Percentiles rank a stretch among this genome's conserved stretches.
Conservation (phyloP, 2,113 vertebrate species). For the Oreotrochilus melanogaster region DNA sequence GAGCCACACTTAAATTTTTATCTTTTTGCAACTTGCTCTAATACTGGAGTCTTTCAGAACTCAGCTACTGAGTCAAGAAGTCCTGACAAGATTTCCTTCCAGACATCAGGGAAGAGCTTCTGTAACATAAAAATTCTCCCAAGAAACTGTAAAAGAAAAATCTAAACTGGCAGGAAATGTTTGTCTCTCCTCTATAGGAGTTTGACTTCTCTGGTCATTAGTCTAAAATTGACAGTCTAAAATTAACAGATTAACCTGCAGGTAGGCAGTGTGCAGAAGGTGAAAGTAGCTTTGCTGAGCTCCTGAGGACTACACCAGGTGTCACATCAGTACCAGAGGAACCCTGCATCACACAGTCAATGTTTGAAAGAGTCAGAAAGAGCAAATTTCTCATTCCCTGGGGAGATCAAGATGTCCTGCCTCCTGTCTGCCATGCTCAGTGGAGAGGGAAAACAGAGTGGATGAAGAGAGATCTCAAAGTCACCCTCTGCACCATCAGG, state of each 20-base stretch:
- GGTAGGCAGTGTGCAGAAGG: not conserved
- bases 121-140: not conserved
- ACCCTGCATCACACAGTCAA: not conserved
- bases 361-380: not conserved
- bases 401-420: not conserved
- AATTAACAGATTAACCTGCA: not conserved
- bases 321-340: not conserved
- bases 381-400: not conserved
- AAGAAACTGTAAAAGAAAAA: not conserved
- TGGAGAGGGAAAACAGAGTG: not conserved
- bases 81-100: not conserved
- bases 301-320: accelerated
- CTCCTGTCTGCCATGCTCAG: not conserved
- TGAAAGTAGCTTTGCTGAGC: not conserved
- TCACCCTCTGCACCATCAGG: accelerated
- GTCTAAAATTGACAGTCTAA: not conserved
- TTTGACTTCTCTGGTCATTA: not conserved
- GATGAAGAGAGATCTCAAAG: not conserved
- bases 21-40: not conserved
- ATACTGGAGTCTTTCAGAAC: not conserved
- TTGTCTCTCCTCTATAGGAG: not conserved
- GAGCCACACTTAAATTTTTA: too few relatives aligned
- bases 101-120: not conserved
- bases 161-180: not conserved
- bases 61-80: not conserved